A percentile compares a stretch with the other conserved stretches of the same genome.
Conservation (phyloP, 2,797 vertebrate species). For the Adrianichthys oophorus region DNA sequence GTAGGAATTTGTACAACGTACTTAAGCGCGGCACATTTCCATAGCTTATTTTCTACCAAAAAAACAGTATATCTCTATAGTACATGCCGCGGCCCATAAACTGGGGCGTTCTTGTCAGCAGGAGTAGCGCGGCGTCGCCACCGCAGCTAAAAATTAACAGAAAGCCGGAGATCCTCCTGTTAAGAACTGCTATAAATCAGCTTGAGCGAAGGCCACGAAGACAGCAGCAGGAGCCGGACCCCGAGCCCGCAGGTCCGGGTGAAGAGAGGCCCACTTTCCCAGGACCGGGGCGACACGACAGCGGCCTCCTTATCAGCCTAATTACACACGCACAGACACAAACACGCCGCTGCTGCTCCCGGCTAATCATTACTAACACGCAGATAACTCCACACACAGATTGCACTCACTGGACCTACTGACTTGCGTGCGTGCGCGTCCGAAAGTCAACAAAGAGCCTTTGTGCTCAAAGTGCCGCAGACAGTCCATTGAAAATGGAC, state of each 20-base stretch:
- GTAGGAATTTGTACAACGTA: no score
- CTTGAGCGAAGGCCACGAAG: constrained; percentile 82
- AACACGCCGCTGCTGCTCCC: constrained; percentile 41
- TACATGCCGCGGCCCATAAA: constrained; percentile 46
- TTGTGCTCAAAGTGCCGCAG: constrained; percentile 20
- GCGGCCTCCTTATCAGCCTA: constrained; percentile 57
- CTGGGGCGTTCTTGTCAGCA: constrained; percentile 24
- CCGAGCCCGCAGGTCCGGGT: constrained; percentile 30
- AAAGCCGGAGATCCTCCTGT: constrained; percentile 71
- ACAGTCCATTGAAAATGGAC: constrained; percentile 4
- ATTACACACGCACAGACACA: constrained; percentile 54
- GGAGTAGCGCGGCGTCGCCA: constrained; percentile 61
- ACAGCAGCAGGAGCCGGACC: constrained; percentile 71
- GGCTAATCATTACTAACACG: constrained; percentile 73
- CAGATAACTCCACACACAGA: constrained; percentile 72
- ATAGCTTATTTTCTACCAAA: no score
- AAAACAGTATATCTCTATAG: not conserved
- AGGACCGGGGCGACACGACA: constrained; percentile 64
- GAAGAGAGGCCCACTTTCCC: constrained; percentile 70
- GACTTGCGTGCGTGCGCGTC: constrained; percentile 43
- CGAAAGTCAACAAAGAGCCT: constrained; percentile 56
- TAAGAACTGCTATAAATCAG: constrained; percentile 84
- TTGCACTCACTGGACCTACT: constrained; percentile 45
- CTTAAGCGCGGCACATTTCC: no score
- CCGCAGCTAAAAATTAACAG: constrained; percentile 89